A percentile compares a stretch with the other conserved stretches of the same genome.
These are phyloP conservation scores for Thripadectes ignobilis DNA, from an alignment of 2,797 vertebrate species.

Conservation along the genomic window DNA sequence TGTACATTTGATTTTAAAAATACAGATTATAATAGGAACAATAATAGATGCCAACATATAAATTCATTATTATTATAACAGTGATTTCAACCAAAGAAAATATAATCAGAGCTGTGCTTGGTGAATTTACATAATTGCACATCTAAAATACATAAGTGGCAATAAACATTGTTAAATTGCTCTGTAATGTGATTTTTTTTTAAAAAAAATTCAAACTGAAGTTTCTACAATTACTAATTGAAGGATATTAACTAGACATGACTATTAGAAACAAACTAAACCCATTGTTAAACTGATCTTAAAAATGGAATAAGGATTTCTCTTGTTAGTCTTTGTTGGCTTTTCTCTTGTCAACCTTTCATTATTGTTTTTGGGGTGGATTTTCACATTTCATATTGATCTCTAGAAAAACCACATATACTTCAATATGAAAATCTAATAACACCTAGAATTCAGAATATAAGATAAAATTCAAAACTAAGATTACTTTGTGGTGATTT, in stretches of 20 bases:
- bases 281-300: neutral
- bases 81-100: neutral
- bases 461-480: neutral
- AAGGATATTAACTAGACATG: neutral
- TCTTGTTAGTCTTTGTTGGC: neutral
- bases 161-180: conserved; percentile 8
- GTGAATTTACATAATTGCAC: neutral
- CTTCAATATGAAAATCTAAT: neutral
- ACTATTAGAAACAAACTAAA: neutral
- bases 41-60: neutral
- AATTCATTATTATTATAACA: neutral
- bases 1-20: neutral
- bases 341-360: neutral
- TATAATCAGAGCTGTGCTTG: neutral
- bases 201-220: neutral
- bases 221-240: neutral
- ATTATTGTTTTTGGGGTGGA: neutral
- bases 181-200: neutral
- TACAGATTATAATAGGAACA: neutral
- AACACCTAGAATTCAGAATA: neutral
- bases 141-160: neutral
- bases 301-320: neutral
- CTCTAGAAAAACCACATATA: neutral
- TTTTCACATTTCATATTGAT: neutral
- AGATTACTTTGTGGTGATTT: neutral